Base-by-base conservation (phyloP, 2,888 invertebrate genomes). In the Hirtodrosophila alboralis region DNA sequence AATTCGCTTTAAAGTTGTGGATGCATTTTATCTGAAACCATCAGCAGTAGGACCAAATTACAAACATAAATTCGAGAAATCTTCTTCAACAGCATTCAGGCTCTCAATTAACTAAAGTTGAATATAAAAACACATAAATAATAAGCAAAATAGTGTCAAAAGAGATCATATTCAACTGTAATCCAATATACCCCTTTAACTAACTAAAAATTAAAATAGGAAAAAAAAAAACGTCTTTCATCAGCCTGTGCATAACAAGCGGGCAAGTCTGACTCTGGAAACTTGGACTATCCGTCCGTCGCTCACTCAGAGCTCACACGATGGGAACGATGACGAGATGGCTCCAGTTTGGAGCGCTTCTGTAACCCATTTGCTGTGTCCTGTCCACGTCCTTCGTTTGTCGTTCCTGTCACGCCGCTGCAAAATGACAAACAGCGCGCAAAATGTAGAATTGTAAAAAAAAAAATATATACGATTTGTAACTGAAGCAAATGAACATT, bases 201-300 rank as follows among this genome's bases (percentile, higher is more conserved):
- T n/a, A n/a, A n/a, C n/a, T n/a, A n/a, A n/a, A n/a, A n/a, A n/a
- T n/a, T n/a, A n/a, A n/a, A n/a, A n/a, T n/a, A 13, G 3, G 16
- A 28, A 52, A 47, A 52, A 64, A 51, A 44, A 30, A 12, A 41
- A 47, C 49, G 71, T 61, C 74, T 78, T 78, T 78, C 79, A 81
- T 76, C 79, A 81, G 74, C 57, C 76, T 66, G 68, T 81, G 79
- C 78, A 78, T 79, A 78, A 79, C 79, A 78, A 79, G 81, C 67
- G 70, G 61, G 60, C 38, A 6, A 23, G 68, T 28, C 34, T 38
- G 40, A 56, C 76, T 71, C 48, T 37, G 30, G 27, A 34, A 56
- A 38, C 47, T 59, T 52, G 64, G 65, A 18, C 48, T 36, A 67
- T 52, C 54, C 65, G 65, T 52, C 54, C 65, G 65, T 59, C 72